Base-by-base conservation (phyloP, 2,888 invertebrate genomes). In the Lithophane semibrunnea region DNA sequence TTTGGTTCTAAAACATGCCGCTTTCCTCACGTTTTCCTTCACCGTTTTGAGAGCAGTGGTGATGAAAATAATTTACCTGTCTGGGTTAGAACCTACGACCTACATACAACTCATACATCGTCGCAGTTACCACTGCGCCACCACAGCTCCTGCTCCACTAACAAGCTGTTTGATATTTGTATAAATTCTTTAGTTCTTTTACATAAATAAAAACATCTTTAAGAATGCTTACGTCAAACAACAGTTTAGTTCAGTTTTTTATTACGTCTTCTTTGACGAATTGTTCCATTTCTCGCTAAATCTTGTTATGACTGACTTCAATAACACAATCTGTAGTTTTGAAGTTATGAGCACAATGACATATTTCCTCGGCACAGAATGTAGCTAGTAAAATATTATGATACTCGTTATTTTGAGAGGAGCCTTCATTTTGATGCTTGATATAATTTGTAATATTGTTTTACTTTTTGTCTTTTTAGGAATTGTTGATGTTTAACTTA, bases 261-360 rank as follows among this genome's bases (percentile, higher is more conserved):
- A 9, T 66, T 65, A 24, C 42, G 24, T 73, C 73, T 69, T 65
- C 71, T 47, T 42, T 52, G n/a, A 47, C 65, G 76, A 72, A 77
- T 63, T 68, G 73, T 65, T 65, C 24, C 42, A 71, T 73, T 74
- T 76, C 80, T 68, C 71, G 76, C 65, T 72, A 80, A 76, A 73
- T 77, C 68, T 77, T 80, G 76, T 80, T 80, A 74, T 66, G 76
- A 54, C 80, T 52, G 75, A n/a, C 73, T 83, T 21, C 76, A 80
- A 72, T 80, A 65, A 66, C 71, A 73, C 73, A 83, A 72, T 83
- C 73, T 80, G 80, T 77, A 65, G 73, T 80, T 75, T 73, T 21
- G 58, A 42, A 74, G 76, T 80, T 71, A 80, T 24, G 73, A 80
- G 71, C 68, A 69, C 80, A 83, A 73, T 69, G 80, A 84, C 84